Conservation (phyloP, 2,888 invertebrate species). For the Panzeria rudis region DNA sequence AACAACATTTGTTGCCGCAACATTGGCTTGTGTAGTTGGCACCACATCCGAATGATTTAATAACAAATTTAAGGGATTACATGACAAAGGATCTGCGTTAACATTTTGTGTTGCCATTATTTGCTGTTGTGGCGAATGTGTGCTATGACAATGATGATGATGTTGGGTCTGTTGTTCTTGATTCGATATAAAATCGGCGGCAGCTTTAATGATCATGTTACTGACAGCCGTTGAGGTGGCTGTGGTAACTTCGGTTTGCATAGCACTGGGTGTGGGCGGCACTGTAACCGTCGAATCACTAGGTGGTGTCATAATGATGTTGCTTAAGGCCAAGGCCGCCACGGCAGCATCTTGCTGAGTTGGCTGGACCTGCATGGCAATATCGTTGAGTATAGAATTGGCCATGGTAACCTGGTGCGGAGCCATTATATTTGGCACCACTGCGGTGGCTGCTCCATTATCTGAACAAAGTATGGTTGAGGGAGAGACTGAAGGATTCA, state of each 20-base stretch:
- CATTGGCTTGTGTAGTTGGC: conserved; percentile 73
- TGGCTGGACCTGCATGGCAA: conserved; percentile 80
- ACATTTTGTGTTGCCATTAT: conserved; percentile 65
- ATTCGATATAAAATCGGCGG: conserved; percentile 88
- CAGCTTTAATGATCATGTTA: conserved; percentile 90
- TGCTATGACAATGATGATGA: conserved; percentile 72
- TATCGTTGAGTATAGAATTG: conserved; percentile 81
- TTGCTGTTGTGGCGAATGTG: conserved; percentile 83
- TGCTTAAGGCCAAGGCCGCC: conserved; percentile 81
- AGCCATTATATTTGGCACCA: conserved; percentile 81
- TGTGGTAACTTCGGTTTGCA: conserved; percentile 80
- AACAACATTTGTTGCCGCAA: conserved; percentile 67
- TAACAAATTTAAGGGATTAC: conserved; percentile 78
- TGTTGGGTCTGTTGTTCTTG: conserved; percentile 86
- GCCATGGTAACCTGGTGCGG: conserved; percentile 82
- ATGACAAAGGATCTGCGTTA: conserved; percentile 75
- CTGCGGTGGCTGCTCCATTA: conserved; percentile 80
- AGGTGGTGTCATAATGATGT: conserved; percentile 82
- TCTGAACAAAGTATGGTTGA: conserved; percentile 85
- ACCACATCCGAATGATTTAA: conserved; percentile 78
- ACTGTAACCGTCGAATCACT: conserved; percentile 74
- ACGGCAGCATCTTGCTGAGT: conserved; percentile 81
- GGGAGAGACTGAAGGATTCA: conserved; percentile 87
- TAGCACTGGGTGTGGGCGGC: conserved; percentile 75
- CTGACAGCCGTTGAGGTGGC: conserved; percentile 84